Evolutionary conservation across 2,113 vertebrate species (phyloP).

Genomic region (Microcebus lehilahytsara): DNA sequence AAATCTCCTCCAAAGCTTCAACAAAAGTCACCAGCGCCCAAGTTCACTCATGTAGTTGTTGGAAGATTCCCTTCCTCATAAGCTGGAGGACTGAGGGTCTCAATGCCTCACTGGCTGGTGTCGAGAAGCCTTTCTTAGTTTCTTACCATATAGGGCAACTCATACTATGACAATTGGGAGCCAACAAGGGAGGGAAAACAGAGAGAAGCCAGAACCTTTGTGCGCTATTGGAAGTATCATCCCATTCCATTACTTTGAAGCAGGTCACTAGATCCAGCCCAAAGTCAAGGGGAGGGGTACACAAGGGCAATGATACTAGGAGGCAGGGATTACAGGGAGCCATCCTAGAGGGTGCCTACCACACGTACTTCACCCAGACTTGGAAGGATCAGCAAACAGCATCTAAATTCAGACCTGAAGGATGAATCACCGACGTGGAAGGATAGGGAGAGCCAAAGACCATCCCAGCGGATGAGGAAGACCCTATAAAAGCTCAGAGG

Average conservation of each 20-base stretch:
- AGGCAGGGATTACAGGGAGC: neutral
- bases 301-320: neutral
- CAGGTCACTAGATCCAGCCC: neutral
- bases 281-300: neutral
- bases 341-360: no score
- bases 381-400: neutral
- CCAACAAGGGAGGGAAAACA: neutral
- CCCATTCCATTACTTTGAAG: neutral
- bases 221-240: no score
- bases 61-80: neutral
- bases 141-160: neutral
- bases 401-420: neutral
- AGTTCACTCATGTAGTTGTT: rapidly evolving
- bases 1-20: neutral
- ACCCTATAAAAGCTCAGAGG: neutral
- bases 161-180: neutral
- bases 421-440: rapidly evolving
- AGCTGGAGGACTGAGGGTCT: neutral
- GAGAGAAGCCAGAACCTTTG: neutral
- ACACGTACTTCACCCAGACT: neutral
- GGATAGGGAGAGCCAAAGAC: neutral
- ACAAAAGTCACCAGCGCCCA: neutral
- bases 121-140: neutral
- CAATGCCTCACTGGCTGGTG: neutral
- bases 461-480: neutral